Base-by-base conservation (phyloP, 1,140 invertebrate genomes). In the Lamellibrachia luymesi region DNA sequence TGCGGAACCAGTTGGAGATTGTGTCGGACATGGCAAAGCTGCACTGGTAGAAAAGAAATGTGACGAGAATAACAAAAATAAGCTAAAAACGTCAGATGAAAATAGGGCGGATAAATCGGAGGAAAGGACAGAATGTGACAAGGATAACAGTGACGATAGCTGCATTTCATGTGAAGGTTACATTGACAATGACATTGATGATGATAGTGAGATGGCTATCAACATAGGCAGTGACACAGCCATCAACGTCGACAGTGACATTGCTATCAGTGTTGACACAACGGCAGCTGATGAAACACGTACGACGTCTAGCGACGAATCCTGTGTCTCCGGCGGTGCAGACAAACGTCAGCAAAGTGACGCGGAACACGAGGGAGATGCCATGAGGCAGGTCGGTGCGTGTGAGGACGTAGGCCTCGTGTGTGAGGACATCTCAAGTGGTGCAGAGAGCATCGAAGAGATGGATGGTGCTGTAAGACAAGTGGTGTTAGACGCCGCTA, bases 131-230 rank as follows among this genome's bases (percentile, higher is more conserved):
- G 64, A 80, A 22, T 80, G 64, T 4, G 13, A 80, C 64, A 22
- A 2, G 17, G 64, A 80, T 80, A 80, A 80, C 25, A 80, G 64
- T 22, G 64, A 80, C 13, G 17, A 80, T 22, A 93, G 93, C 91
- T 50, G 17, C 50, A 52, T 51, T 17, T 92, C 50, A 22, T 27
- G 90, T 56, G 38, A 92, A 94, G 93, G 92, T 92, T 13, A 93
- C 50, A 92, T 92, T 92, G 93, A 94, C 93, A 93, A 92, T 90
- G 93, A 94, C 92, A 93, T 93, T 90, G n/a, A 80, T 80, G 64
- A 22, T 22, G 64, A 80, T 80, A 2, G 64, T 80, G 64, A 80
- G 13, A 22, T 22, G 13, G 25, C 13, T 80, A 22, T 22, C 13
- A 80, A 80, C 64, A 80, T 80, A 4, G 64, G 25, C 64, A 80